Base-by-base conservation (phyloP, 2,888 invertebrate species). In the Smittia sp. region DNA sequence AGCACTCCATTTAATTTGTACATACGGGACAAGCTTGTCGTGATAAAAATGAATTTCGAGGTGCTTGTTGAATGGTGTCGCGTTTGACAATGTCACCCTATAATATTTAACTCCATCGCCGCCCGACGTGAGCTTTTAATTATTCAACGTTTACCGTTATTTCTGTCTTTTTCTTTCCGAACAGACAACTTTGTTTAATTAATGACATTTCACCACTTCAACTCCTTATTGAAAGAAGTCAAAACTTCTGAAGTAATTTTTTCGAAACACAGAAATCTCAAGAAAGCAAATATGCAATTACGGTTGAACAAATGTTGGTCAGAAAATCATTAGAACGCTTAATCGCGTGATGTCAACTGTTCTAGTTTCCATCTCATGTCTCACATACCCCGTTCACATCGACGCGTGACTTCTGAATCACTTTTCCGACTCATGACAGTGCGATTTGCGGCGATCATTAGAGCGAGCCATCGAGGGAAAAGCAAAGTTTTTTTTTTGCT, bases 21-120 rank as follows among this genome's bases (percentile, higher is more conserved):
- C 18, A 54, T 46, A 32, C 22, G 52, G 32, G 54, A 70, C 69
- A 70, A 27, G 27, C 27, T 32, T 54, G 25, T 20, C 27, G 22
- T 54, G 68, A 68, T 68, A 68, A 68, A 68, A 20, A 3, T n/a
- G 66, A 63, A 22, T 46, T 58, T 58, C n/a, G 18, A 7, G 58
- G 2, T 70, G 69, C 69, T 70, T 70, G 69, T 70, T 70, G 69
- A 70, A 70, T 32, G 24, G 25, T 25, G 25, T 65, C 32, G 32
- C 54, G 54, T 70, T 70, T 22, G 11, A 18, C 13, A 58, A 22
- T 13, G 58, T 58, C 58, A 22, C 58, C 18, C 58, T n/a, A 58
- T 58, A 18, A 58, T 9, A 4, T 58, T 58, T n/a, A 20, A 20
- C 22, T 58, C 58, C 58, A 20, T 58, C 18, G 22, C 22, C n/a